phyloP scores from a whole-genome alignment of 2,797 vertebrate species.

The Hoplostethus atlanticus region DNA sequence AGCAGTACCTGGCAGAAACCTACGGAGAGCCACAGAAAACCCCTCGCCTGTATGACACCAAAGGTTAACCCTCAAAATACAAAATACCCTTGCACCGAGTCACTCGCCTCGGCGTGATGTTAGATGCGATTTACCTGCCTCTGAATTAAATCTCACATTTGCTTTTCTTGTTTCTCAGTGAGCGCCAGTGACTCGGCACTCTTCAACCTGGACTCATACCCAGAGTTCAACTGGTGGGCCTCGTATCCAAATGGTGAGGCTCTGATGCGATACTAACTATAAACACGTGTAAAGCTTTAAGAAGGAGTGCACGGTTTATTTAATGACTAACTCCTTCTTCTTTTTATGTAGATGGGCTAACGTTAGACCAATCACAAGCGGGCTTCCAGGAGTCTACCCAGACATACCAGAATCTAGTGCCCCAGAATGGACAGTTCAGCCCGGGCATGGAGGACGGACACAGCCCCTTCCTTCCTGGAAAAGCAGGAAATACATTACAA shows the following conservation, averaged over 20 bases:
- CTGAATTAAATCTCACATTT: not conserved
- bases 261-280: not conserved
- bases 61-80: conserved; percentile 69
- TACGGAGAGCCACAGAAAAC: conserved; percentile 62
- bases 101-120: not conserved
- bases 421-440: conserved; percentile 77
- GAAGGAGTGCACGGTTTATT: not conserved
- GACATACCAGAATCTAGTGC: conserved; percentile 82
- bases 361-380: conserved; percentile 68
- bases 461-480: conserved; percentile 71
- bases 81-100: no score
- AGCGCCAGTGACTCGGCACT: conserved; percentile 64
- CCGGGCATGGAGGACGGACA: conserved; percentile 69
- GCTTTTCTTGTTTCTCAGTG: conserved; percentile 51
- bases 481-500: conserved; percentile 51
- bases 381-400: conserved; percentile 80
- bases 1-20: conserved; percentile 71
- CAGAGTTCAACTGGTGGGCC: conserved; percentile 84
- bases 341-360: conserved; percentile 62
- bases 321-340: conserved; percentile 6
- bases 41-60: conserved; percentile 56
- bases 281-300: no score
- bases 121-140: not conserved
- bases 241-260: conserved; percentile 81
- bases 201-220: conserved; percentile 82